Base-by-base conservation (phyloP, 1,140 invertebrate genomes). In the Polyergus mexicanus region DNA sequence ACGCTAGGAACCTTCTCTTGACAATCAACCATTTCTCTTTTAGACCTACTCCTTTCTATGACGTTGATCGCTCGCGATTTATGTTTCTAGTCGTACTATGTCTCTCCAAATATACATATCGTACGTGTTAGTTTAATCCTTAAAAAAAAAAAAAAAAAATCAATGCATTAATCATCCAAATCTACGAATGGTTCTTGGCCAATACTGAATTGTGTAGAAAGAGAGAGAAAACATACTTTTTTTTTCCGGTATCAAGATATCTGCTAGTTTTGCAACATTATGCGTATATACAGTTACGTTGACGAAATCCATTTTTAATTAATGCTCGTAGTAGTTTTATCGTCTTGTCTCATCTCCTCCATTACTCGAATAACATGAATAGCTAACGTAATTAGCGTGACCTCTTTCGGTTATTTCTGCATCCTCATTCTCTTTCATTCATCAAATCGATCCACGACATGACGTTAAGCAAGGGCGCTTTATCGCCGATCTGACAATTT, bases 21-120 rank as follows among this genome's bases (percentile, higher is more conserved):
- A 88, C 88, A 85, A 91, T 91, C 91, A 92, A 90, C 84, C 86
- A 91, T 90, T 86, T 89, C 88, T 72, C 56, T 38, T 78, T 32
- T 19, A 32, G 32, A 32, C 32, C 32, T 32, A 32, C 32, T 41
- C 25, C 54, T 5, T 28, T 16, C 56, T 19, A 41, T n/a, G 47
- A 35, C 72, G 69, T 78, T 58, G 38, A 85, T n/a, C 66, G 62
- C 66, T 66, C 54, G 56, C 72, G 56, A 38, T 74, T 80, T 78
- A 80, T 74, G 32, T 85, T 77, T 54, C 25, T 8, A 28, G 44
- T 56, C 22, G 8, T 25, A 19, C 54, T 38, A 11, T 16, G 72
- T 65, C 71, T 62, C 38, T 51, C 84, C 86, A 41, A 84, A 66
- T 87, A 75, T 38, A 35, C 28, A 38, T 44, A 75, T 83, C 86